Conservation (phyloP, 1,140 invertebrate species). For the Drosophila ogumai region DNA sequence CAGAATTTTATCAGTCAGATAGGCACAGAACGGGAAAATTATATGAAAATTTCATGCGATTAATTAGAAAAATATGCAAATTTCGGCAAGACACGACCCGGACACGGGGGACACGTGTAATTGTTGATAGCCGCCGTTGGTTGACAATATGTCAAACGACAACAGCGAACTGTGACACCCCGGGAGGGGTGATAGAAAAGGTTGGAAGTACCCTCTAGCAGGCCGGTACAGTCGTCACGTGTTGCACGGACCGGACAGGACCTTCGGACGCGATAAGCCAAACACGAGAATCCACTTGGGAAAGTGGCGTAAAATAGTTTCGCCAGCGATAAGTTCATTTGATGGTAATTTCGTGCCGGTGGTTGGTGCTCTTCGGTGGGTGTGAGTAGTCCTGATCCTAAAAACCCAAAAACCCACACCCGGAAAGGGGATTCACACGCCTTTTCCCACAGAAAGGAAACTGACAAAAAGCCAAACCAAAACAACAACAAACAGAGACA, state of each 20-base stretch:
- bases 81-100: conserved; percentile 62
- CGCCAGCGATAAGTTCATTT: conserved; percentile 80
- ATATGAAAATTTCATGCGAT: conserved; percentile 70
- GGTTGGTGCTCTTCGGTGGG: conserved; percentile 46
- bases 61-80: conserved; percentile 82
- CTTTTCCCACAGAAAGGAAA: conserved; percentile 44
- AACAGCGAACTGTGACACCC: conserved; percentile 25
- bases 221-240: conserved; percentile 73
- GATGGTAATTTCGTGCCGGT: conserved; percentile 72
- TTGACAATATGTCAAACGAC: conserved; percentile 81
- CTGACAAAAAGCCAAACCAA: conserved; percentile 74
- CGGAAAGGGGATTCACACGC: conserved; percentile 67
- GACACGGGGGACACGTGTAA: conserved; percentile 74
- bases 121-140: conserved; percentile 71
- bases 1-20: conserved; percentile 61
- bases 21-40: conserved; percentile 50
- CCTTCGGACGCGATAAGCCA: conserved; percentile 62
- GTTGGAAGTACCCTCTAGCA: background rate
- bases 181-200: background rate
- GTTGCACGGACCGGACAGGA: conserved; percentile 58
- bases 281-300: conserved; percentile 80
- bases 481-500: conserved; percentile 63
- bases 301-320: conserved; percentile 81
- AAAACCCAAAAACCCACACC: conserved; percentile 23
- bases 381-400: conserved; percentile 40